Percentiles rank a stretch among this genome's conserved stretches.
Conservation (phyloP, 2,888 invertebrate species). For the Eulithis testata region DNA sequence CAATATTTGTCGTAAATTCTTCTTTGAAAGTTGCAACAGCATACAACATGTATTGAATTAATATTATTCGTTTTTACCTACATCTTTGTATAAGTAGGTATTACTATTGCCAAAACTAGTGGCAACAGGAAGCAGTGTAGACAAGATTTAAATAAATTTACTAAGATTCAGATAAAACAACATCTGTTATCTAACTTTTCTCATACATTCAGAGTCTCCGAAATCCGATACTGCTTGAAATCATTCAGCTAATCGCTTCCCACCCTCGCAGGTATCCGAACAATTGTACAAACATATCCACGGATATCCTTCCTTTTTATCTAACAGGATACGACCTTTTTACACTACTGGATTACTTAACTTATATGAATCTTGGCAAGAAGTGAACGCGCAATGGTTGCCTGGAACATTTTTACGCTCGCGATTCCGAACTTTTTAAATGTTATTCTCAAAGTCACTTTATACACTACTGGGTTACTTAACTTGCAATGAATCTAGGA, state of each 20-base stretch:
- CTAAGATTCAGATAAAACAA: too few species aligned
- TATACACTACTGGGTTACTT: background rate
- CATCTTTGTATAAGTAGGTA: too few species aligned
- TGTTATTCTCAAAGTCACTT: background rate
- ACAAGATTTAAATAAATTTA: too few species aligned
- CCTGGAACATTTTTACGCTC: background rate
- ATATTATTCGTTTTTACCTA: too few species aligned
- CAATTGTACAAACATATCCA: constrained; percentile 43
- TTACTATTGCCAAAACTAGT: too few species aligned
- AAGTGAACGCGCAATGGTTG: constrained; percentile 13
- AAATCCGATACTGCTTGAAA: constrained; percentile 23
- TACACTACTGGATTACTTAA: constrained; percentile 11
- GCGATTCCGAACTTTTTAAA: background rate
- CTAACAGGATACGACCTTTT: background rate
- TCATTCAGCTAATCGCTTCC: constrained; percentile 31
- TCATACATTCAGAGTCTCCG: background rate
- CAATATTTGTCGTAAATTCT: too few species aligned
- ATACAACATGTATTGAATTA: too few species aligned
- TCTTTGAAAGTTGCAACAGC: too few species aligned
- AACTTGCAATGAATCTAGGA: background rate
- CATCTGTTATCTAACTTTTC: too few species aligned
- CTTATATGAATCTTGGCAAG: background rate
- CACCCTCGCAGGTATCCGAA: constrained; percentile 34
- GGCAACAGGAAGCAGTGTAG: too few species aligned
- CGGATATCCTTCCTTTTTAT: constrained; percentile 28